Evolutionary conservation across 2,113 vertebrate genomes (phyloP), one percentile per base, ranked within the genome.

Genomic region (Elephantulus edwardii): DNA sequence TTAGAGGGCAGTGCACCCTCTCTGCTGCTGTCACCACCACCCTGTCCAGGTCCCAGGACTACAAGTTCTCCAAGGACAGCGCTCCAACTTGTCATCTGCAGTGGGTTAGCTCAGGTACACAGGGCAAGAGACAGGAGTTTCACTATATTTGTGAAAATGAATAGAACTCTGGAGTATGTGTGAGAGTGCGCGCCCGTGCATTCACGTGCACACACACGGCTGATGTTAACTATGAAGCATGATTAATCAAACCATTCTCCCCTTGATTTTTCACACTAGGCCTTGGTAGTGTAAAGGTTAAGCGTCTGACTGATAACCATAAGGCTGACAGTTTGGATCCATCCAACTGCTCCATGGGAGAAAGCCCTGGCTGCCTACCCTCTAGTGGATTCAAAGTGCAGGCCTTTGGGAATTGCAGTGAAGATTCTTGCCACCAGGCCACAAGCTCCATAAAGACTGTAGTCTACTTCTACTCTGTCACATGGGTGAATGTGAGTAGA

Each of bases 21-120:
- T 44, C 54, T 50, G 33, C 3, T 2, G 0, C 40, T 2, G 12
- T 1, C 7, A 17, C 0, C 1, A 13, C 20, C 12, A 9, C 10
- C 50, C 11, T 30, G 5, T 11, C 8, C 22, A 1, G 42, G 33
- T 66, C 62, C 56, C 38, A 77, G 48, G 6, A 48, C 26, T 26
- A 5, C 52, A 20, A 77, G 42, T 13, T 70, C 50, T 79, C 42
- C 30, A 44, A 16, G 68, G 42, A 75, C 90, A 26, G 52, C 26
- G 13, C 0, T 89, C 77, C 71, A 75, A n/a, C 26, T 91, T 82
- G 56, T 28, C n/a, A n/a, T n/a, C n/a, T n/a, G n/a, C n/a, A n/a
- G n/a, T n/a, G n/a, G n/a, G n/a, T n/a, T n/a, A 48, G 75, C 30
- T 3, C 26, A 70, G 64, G 66, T 17, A 58, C 44, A n/a, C 12